A percentile compares a stretch with the other conserved stretches of the same genome.
Evolutionary conservation across 2,113 vertebrate genomes (phyloP).

Genomic region (Nothobranchius furzeri): DNA sequence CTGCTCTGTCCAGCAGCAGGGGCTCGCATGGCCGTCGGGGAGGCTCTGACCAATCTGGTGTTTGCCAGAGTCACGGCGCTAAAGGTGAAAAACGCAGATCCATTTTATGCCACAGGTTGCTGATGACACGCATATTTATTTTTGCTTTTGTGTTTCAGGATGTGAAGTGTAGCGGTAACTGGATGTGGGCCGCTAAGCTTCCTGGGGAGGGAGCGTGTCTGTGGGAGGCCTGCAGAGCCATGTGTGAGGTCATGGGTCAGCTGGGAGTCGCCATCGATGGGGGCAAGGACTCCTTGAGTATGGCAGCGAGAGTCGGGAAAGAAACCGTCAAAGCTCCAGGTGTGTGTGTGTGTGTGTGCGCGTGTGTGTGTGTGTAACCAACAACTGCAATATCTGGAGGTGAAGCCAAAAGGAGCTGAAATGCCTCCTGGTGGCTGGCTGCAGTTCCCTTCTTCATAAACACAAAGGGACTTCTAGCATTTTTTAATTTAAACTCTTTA

Average conservation of each 20-base stretch:
- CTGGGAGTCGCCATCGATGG: conserved; percentile 90
- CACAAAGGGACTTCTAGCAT: too few species aligned
- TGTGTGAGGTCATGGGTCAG: conserved; percentile 86
- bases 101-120: too few species aligned
- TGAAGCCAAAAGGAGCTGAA: too few species aligned
- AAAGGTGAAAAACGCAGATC: conserved; percentile 65
- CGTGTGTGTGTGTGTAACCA: too few species aligned
- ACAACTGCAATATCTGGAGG: too few species aligned
- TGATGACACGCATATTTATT: background rate
- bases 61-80: conserved; percentile 87
- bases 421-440: too few species aligned
- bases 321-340: conserved; percentile 90
- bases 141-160: conserved; percentile 75
- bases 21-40: conserved; percentile 88
- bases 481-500: too few species aligned
- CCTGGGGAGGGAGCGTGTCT: conserved; percentile 85
- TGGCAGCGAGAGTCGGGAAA: conserved; percentile 87
- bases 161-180: conserved; percentile 93
- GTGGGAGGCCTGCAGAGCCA: conserved; percentile 86
- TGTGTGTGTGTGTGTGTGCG: conserved; percentile 38
- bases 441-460: too few species aligned
- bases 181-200: conserved; percentile 95
- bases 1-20: conserved; percentile 84
- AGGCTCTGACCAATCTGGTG: conserved; percentile 92
- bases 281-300: conserved; percentile 93